These are phyloP conservation scores for Meta bourneti DNA, from an alignment of 2,888 invertebrate genomes.

Conservation along the genomic window DNA sequence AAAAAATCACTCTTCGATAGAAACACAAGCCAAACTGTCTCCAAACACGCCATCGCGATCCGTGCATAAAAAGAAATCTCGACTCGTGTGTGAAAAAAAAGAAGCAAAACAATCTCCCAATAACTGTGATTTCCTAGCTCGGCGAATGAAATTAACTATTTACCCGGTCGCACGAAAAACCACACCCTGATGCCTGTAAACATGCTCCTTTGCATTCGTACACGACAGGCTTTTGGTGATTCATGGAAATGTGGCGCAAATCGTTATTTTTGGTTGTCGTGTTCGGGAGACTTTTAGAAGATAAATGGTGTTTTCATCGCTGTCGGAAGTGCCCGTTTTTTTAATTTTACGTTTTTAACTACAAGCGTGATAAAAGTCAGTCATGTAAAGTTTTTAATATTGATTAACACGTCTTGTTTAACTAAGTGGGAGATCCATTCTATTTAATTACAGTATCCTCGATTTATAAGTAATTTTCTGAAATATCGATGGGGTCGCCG, in stretches of 20 bases:
- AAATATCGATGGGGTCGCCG: too few species aligned
- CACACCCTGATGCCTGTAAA: constrained; percentile 72
- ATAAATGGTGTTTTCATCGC: neutral
- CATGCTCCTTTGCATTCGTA: constrained; percentile 42
- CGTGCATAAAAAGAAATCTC: constrained; percentile 3
- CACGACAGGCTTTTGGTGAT: neutral
- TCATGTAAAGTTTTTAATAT: too few species aligned
- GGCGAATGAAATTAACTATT: constrained; percentile 70
- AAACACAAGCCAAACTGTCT: constrained; percentile 10
- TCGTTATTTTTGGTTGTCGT: neutral
- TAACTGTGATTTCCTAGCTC: constrained; percentile 61
- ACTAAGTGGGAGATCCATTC: too few species aligned
- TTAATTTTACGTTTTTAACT: too few species aligned
- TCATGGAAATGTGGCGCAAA: constrained; percentile 37
- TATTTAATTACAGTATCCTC: too few species aligned
- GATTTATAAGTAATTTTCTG: too few species aligned
- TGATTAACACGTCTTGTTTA: too few species aligned
- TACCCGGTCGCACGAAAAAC: constrained; percentile 56
- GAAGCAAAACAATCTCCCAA: constrained; percentile 60
- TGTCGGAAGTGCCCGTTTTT: too few species aligned
- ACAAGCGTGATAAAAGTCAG: too few species aligned
- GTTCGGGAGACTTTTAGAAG: too few species aligned
- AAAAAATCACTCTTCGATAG: constrained; percentile 4
- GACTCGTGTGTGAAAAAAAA: neutral
- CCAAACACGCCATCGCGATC: constrained; percentile 32